Base-by-base conservation (phyloP, 2,888 invertebrate genomes). In the Taenaris catops region DNA sequence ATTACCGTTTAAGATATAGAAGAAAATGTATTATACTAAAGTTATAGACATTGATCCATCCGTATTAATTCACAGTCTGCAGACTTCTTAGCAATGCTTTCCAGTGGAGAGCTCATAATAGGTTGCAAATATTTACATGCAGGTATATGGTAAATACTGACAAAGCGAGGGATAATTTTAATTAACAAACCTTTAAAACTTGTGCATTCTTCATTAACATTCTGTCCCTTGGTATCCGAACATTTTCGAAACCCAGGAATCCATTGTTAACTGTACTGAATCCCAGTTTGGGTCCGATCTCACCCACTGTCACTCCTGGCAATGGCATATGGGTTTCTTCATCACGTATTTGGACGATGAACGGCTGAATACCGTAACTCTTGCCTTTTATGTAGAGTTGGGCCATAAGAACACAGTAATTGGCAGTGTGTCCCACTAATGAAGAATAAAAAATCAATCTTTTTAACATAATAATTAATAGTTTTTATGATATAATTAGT, bases 161-260 rank as follows among this genome's bases (percentile, higher is more conserved):
- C n/a, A n/a, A n/a, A n/a, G n/a, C n/a, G n/a, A n/a, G n/a, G n/a
- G n/a, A 14, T 14, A 14, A 3, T 14, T 14, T 19, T 7, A 19
- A n/a, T 19, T 7, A 19, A 19, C 8, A 10, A n/a, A 89, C 90
- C 59, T 88, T 83, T 16, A 87, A 63, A 53, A 97, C 96, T 83
- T 96, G 91, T 8, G 94, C 92, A 74, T 96, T 94, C 70, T 94
- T 96, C 98, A 98, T 98, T 9, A 98, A 72, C 96, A 98, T 95
- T 43, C 95, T 87, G 9, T 91, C 89, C 25, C 96, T 88, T 0
- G 98, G 96, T 61, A 98, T 94, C 46, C 96, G 90, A 8, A 95
- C 93, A 53, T 96, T 89, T 24, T 96, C 91, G 41, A 99, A 93
- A 0, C 95, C 94, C 35, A 98, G 84, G 68, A 94, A 98, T 0